Conservation (phyloP, 2,113 vertebrate genomes). For the Cervus canadensis region DNA sequence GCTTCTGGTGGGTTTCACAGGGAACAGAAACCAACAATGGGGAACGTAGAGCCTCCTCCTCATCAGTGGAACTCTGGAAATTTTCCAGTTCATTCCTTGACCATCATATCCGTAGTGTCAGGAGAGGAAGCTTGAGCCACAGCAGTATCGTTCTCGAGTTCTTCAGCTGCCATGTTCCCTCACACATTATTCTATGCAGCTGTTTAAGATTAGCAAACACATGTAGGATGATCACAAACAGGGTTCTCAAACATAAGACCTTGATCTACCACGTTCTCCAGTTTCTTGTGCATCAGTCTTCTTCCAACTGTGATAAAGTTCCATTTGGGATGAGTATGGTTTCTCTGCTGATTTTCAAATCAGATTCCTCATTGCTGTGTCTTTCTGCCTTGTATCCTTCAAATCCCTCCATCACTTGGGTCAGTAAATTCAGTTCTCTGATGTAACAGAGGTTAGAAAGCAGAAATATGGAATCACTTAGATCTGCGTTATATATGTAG, state of each 20-base stretch:
- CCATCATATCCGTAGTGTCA: conserved; percentile 89
- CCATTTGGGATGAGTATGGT: conserved; percentile 83
- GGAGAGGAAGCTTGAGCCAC: conserved; percentile 86
- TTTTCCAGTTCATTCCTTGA: conserved; percentile 88
- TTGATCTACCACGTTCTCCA: conserved; percentile 85
- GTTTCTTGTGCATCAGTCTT: conserved; percentile 83
- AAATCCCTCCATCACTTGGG: conserved; percentile 83
- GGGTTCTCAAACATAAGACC: conserved; percentile 82
- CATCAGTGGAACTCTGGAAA: conserved; percentile 80
- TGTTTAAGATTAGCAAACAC: conserved; percentile 90
- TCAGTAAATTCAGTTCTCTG: conserved; percentile 44
- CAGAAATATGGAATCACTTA: not conserved
- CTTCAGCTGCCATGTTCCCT: conserved; percentile 84
- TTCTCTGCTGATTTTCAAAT: conserved; percentile 87
- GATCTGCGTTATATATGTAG: not conserved
- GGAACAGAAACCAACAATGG: conserved; percentile 64
- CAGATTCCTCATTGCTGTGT: conserved; percentile 86
- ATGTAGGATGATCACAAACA: conserved; percentile 84
- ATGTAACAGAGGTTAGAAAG: not conserved
- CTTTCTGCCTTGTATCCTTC: conserved; percentile 89
- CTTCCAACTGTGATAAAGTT: conserved; percentile 87
- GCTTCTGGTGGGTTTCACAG: conserved; percentile 72
- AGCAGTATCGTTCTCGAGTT: conserved; percentile 85
- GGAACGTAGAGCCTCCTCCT: conserved; percentile 61
- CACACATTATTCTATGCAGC: conserved; percentile 82